Percentiles rank a stretch among this genome's conserved stretches.
phyloP scores from a whole-genome alignment of 2,797 vertebrate genomes.

The Sebastes glaucus region DNA sequence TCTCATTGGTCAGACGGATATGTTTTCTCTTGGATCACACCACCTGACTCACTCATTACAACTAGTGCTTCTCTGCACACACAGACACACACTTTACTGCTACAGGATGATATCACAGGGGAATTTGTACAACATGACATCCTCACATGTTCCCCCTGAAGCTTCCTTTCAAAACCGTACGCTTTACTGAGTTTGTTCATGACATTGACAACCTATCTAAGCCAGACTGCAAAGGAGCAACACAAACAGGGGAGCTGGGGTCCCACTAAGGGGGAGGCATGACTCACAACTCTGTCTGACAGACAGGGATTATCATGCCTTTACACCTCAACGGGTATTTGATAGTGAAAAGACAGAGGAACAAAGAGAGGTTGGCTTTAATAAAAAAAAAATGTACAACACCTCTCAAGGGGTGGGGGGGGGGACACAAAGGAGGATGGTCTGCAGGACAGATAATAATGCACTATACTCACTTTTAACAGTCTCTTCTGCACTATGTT shows the following conservation, averaged over 20 bases:
- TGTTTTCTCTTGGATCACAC: constrained; percentile 21
- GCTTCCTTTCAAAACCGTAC: background rate
- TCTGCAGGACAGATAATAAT: too few relatives aligned
- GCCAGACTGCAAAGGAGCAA: constrained; percentile 30
- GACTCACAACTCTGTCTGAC: constrained; percentile 49
- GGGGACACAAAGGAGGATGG: too few relatives aligned
- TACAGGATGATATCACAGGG: background rate
- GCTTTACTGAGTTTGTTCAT: constrained; percentile 32
- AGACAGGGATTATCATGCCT: constrained; percentile 74
- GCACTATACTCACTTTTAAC: too few relatives aligned
- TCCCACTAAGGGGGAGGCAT: constrained; percentile 34
- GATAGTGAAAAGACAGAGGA: constrained; percentile 28
- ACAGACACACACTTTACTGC: background rate
- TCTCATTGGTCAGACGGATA: constrained; percentile 11
- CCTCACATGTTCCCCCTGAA: background rate
- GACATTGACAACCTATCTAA: constrained; percentile 33
- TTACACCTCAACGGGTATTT: constrained; percentile 57
- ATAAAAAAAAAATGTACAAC: background rate
- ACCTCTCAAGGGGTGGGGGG: too few relatives aligned
- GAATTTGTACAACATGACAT: background rate
- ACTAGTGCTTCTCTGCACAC: background rate
- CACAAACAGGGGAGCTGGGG: constrained; percentile 46
- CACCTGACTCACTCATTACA: background rate
- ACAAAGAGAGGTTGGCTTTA: constrained; percentile 36
- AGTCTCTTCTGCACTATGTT: too few relatives aligned